phyloP scores from a whole-genome alignment of 1,140 invertebrate species.

The Drosophila ficusphila region DNA sequence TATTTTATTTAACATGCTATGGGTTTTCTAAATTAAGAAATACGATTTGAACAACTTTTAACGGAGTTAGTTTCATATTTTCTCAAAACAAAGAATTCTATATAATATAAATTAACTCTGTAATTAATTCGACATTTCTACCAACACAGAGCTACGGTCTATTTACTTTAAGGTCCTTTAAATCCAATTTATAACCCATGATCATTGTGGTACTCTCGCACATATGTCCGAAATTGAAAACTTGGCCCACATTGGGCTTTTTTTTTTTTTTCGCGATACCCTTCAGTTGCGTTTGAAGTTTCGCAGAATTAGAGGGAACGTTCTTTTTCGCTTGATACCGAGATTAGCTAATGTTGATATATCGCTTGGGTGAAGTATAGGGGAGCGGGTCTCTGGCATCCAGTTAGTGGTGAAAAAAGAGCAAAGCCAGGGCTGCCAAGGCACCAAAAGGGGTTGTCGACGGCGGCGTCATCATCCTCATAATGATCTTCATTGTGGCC shows the following conservation, averaged over 20 bases:
- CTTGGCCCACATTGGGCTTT: constrained; percentile 24
- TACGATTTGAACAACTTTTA: no score
- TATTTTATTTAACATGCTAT: not conserved
- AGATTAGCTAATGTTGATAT: constrained; percentile 45
- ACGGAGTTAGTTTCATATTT: no score
- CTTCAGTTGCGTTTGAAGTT: constrained; percentile 20
- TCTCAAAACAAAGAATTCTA: no score
- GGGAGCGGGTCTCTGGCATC: constrained; percentile 4
- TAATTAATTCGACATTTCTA: no score
- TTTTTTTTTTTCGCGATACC: not conserved
- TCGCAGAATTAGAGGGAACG: constrained; percentile 31
- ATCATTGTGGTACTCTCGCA: not conserved
- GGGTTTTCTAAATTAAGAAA: no score
- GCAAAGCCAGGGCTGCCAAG: constrained; percentile 26
- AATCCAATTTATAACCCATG: not conserved
- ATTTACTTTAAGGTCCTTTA: no score
- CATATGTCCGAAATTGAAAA: constrained; percentile 7
- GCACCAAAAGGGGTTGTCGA: constrained; percentile 42
- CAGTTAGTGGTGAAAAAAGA: constrained; percentile 41
- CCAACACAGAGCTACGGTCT: no score
- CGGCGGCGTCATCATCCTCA: constrained; percentile 46
- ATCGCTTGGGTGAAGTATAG: not conserved
- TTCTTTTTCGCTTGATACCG: constrained; percentile 21
- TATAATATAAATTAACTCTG: no score
- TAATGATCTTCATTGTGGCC: constrained; percentile 52